phyloP scores from a whole-genome alignment of 2,888 invertebrate genomes.

The Acleris emargana region DNA sequence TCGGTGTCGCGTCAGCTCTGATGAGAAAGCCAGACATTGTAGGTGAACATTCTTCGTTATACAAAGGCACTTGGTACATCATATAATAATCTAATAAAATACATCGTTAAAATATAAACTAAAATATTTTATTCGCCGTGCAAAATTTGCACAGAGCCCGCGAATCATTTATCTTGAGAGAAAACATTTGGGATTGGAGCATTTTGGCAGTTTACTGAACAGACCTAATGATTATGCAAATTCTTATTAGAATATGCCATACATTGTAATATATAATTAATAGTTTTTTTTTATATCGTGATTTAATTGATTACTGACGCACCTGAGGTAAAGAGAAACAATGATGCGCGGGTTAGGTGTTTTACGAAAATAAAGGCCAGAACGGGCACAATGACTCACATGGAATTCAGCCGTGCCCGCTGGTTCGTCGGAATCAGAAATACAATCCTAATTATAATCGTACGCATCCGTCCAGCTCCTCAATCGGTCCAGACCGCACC shows the following conservation, averaged over 20 bases:
- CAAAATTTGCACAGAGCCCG: conserved; percentile 15
- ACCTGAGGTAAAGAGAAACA: conserved; percentile 53
- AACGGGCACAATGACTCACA: conserved; percentile 83
- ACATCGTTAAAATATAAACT: conserved; percentile 29
- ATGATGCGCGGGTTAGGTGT: conserved; percentile 78
- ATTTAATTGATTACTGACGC: conserved; percentile 25
- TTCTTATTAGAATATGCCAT: not conserved
- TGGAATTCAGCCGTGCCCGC: conserved; percentile 80
- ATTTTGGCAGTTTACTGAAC: no score
- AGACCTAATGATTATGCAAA: no score
- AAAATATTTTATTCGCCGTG: conserved; percentile 16
- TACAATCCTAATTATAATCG: conserved; percentile 84
- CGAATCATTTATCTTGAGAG: conserved; percentile 24
- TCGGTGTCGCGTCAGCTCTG: conserved; percentile 53
- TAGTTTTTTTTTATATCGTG: not conserved
- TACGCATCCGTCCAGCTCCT: conserved; percentile 81
- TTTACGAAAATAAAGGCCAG: conserved; percentile 82
- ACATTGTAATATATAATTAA: not conserved
- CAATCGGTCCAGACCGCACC: conserved; percentile 73
- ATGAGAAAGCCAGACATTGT: conserved; percentile 57
- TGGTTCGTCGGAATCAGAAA: conserved; percentile 83
- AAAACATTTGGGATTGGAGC: not conserved
- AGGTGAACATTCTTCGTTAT: conserved; percentile 35
- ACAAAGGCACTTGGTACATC: conserved; percentile 19
- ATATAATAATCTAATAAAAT: conserved; percentile 25